Evolutionary conservation across 2,888 invertebrate genomes (phyloP).

Genomic region (Metopia argyrocephala): DNA sequence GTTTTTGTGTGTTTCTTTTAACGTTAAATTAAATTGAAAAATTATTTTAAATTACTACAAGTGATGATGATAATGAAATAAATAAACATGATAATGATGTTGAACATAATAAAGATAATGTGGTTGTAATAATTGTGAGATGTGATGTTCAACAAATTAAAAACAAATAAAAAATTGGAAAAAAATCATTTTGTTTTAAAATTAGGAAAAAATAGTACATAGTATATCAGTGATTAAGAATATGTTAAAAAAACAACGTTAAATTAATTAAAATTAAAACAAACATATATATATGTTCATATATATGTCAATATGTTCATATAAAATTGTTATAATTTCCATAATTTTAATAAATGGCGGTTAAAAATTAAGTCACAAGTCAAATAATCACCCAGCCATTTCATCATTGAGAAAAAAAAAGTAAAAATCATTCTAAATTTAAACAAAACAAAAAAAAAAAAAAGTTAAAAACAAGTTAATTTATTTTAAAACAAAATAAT

Average conservation of each 20-base stretch:
- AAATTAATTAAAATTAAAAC: neutral
- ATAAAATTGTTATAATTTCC: conserved; percentile 34
- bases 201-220: neutral
- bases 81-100: conserved; percentile 26
- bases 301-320: conserved; percentile 35
- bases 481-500: too few species aligned
- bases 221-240: too few species aligned
- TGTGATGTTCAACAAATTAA: conserved; percentile 16
- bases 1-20: neutral
- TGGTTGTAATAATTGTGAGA: neutral
- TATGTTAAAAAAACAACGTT: too few species aligned
- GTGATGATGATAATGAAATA: neutral
- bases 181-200: neutral
- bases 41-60: conserved; percentile 24
- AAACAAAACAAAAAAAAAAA: conserved; percentile 7
- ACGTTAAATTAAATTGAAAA: conserved; percentile 32
- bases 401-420: neutral
- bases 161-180: conserved; percentile 5
- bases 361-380: conserved; percentile 4
- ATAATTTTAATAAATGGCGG: conserved; percentile 28
- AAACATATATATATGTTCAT: too few species aligned
- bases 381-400: neutral
- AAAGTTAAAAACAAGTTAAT: too few species aligned
- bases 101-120: neutral
- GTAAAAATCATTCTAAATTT: conserved; percentile 9